A percentile compares a stretch with the other conserved stretches of the same genome.
These are phyloP conservation scores for Smithornis capensis DNA, from an alignment of 2,113 vertebrate species.

Conservation along the genomic window DNA sequence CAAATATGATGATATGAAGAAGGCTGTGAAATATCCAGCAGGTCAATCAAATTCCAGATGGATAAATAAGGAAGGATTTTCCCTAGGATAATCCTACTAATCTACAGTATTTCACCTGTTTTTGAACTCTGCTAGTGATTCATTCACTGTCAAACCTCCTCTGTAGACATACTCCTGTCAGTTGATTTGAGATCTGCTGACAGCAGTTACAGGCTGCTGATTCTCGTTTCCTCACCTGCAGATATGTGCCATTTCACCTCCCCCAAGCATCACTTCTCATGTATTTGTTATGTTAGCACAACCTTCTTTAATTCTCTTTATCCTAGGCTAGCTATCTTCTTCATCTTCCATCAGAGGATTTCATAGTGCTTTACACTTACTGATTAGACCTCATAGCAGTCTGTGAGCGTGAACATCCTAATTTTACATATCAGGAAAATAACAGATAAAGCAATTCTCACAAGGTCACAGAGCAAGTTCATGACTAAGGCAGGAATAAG, in stretches of 20 bases:
- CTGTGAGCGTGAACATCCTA: neutral
- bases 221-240: neutral
- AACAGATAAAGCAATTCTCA: constrained; percentile 21
- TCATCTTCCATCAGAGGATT: constrained; percentile 31
- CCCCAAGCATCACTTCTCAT: neutral
- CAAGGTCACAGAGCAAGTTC: constrained; percentile 13
- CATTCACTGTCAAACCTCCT: neutral
- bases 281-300: constrained; percentile 2
- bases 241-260: neutral
- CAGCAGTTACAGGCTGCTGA: neutral
- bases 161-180: neutral
- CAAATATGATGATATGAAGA: neutral
- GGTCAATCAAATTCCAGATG: neutral
- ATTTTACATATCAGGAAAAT: neutral
- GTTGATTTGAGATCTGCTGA: neutral
- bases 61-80: neutral
- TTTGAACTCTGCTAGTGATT: neutral
- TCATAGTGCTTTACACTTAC: constrained; percentile 10
- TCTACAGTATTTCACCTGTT: neutral
- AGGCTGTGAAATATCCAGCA: neutral
- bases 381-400: constrained; percentile 21
- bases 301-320: constrained; percentile 16
- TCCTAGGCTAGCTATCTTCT: neutral
- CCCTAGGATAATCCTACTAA: neutral
- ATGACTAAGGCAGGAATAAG: neutral